Base-by-base conservation (phyloP, 2,113 vertebrate genomes). In the Colius striatus region DNA sequence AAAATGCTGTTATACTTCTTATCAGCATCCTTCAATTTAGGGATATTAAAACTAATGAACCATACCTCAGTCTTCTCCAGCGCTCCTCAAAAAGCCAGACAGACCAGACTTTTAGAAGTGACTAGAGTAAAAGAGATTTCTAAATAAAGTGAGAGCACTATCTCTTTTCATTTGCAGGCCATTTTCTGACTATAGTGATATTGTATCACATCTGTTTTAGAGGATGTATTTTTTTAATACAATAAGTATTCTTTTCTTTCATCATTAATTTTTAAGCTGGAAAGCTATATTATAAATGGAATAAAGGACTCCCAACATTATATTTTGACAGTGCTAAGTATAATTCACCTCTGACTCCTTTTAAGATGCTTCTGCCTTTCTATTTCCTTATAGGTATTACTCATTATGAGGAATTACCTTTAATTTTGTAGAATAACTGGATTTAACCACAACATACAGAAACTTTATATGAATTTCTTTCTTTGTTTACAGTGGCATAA, bases 401-500 rank as follows among this genome's bases (percentile, higher is more conserved):
- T 83, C 21, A 41, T 76, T 74, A 30, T 70, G 30, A 88, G 36
- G 76, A 89, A 86, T 92, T 87, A 76, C 54, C 20, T 45, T 57
- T 86, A 76, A 76, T 95, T 90, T 92, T 68, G 84, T 41, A 23
- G 23, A 88, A 65, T 76, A 88, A 73, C 80, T 76, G 41, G 32
- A 74, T 91, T 54, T 66, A 87, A 77, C 77, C 80, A 87, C 92
- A 95, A 65, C 60, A 92, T 73, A 92, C 23, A 73, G 41, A 80
- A 29, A 1, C 47, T 83, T 65, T 91, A 22, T 22, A 17, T 89
- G 6, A 83, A 94, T 65, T 41, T 86, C 62, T 90, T 92, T 20
- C n/a, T 79, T 86, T 83, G 67, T 80, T 92, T 92, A 55, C 36
- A 55, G 17, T 86, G 32, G 26, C 50, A 54, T 87, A 68, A 80